Conservation (phyloP, 92 coral and sea anemone genomes). For the Nematostella vectensis region DNA sequence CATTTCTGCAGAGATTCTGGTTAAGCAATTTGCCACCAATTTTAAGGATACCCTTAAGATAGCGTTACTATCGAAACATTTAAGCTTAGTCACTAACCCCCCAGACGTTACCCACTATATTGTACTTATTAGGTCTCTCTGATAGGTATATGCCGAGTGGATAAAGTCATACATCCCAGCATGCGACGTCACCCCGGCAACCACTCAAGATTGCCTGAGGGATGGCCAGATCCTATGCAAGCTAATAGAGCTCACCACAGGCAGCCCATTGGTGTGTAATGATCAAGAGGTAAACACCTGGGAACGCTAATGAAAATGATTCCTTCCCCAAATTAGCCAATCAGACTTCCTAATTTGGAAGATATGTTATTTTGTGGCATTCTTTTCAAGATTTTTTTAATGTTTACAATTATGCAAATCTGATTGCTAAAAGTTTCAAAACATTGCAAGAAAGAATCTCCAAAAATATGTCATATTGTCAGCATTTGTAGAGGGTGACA, state of each 20-base stretch:
- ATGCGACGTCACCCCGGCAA: constrained; percentile 5
- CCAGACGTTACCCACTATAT: not conserved
- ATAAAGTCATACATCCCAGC: constrained; percentile 41
- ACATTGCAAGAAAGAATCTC: too few species aligned
- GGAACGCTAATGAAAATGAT: too few species aligned
- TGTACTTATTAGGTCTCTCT: not conserved
- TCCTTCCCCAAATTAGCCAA: too few species aligned
- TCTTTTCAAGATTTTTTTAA: too few species aligned
- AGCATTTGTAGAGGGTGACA: too few species aligned
- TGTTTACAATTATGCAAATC: too few species aligned
- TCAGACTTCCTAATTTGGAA: too few species aligned
- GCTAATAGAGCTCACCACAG: constrained; percentile 43
- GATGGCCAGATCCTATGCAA: constrained; percentile 54
- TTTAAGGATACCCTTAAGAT: too few species aligned
- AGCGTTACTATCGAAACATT: too few species aligned
- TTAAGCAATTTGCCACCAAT: not conserved
- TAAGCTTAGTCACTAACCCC: not conserved
- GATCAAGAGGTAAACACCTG: constrained; percentile 15
- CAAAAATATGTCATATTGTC: too few species aligned
- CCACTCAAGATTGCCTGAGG: constrained; percentile 31
- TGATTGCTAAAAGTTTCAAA: too few species aligned
- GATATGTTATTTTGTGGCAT: too few species aligned
- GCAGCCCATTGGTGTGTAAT: constrained; percentile 16
- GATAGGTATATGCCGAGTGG: constrained; percentile 79
- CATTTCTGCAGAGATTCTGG: not conserved